These are phyloP conservation scores for Spilogale gracilis DNA, from an alignment of 2,113 vertebrate genomes.

Conservation along the genomic window DNA sequence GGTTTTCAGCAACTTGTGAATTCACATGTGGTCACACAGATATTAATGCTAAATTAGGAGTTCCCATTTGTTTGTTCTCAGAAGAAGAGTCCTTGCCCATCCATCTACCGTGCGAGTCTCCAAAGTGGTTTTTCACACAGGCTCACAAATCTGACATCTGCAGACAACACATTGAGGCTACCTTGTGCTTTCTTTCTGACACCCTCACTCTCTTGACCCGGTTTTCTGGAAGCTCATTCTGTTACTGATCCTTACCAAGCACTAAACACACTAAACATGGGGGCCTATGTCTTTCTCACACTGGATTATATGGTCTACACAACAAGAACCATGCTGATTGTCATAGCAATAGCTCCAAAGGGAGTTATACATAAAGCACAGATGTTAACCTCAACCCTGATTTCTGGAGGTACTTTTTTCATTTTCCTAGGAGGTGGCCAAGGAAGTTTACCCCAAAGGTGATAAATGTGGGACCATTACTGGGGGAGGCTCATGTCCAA, in stretches of 20 bases:
- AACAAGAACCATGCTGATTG: neutral
- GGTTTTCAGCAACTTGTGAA: neutral
- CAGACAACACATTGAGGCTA: neutral
- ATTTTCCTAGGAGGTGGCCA: neutral
- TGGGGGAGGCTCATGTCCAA: neutral
- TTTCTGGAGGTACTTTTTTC: neutral
- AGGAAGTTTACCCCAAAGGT: neutral
- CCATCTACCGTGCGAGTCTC: neutral
- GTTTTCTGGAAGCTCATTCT: neutral
- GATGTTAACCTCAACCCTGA: neutral
- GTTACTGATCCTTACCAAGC: neutral
- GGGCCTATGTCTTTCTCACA: neutral
- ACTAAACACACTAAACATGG: neutral
- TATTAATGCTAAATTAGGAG: neutral
- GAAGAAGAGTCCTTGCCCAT: neutral
- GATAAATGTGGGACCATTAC: neutral
- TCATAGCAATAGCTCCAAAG: neutral
- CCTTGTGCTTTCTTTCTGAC: neutral
- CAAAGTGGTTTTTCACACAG: neutral
- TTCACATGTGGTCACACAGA: neutral
- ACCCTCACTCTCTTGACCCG: neutral
- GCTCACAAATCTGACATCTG: neutral
- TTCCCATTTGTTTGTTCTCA: neutral
- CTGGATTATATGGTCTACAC: neutral
- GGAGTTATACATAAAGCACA: neutral